Evolutionary conservation across 1,140 invertebrate genomes (phyloP), one percentile per base, ranked within the genome.

Genomic region (Scaptodrosophila lebanonensis): DNA sequence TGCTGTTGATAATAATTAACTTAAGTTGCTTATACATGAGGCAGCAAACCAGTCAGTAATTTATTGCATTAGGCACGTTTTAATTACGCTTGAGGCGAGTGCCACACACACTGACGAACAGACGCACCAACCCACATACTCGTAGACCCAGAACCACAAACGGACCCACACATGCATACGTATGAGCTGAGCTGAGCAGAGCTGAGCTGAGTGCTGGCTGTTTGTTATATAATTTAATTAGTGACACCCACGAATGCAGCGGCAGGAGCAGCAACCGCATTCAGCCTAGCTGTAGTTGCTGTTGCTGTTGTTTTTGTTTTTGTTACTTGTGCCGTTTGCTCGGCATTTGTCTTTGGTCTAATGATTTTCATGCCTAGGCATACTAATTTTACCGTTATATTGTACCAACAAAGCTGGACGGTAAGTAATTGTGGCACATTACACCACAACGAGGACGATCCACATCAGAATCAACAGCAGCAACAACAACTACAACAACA

Each of bases 301-400:
- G 3, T 25, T 25, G 3, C 22, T 8, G 22, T 3, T 4, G 3
- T 25, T 8, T 25, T 8, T 3, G 8, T 4, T 25, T 25, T 8
- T 4, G 22, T 25, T 25, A 4, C 3, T 25, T 3, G 3, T 25
- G 22, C 22, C 22, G 22, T 25, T 3, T 25, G 22, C 22, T 25
- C 22, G 22, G 8, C 22, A 25, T 25, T 25, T 25, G 49, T 36
- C 36, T 35, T 27, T 61, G 33, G 52, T 54, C 66, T 70, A 75
- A 75, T 76, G 71, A 76, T 76, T 75, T 75, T 70, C 71, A 75
- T 75, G 71, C 64, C 45, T 47, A 59, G 66, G 71, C 71, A 75
- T 75, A 76, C 71, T 75, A 75, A 75, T 75, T 75, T 76, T 27
- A 38, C n/a, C n/a, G n/a, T n/a, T n/a, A n/a, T n/a, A n/a, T n/a